phyloP scores from a whole-genome alignment of 2,113 vertebrate species.

The Lepisosteus oculatus region DNA sequence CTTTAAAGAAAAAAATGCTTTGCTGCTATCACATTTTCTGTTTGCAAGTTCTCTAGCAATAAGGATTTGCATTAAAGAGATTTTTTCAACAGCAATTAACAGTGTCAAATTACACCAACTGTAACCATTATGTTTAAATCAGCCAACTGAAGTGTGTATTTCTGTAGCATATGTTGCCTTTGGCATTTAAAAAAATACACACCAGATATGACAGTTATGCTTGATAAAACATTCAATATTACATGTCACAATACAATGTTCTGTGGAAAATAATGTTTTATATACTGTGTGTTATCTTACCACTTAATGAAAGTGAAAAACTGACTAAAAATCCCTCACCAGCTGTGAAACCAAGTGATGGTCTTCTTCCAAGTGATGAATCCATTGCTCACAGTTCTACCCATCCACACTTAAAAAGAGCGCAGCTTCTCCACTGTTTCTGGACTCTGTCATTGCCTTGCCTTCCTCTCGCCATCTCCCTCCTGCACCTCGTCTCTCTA shows the following conservation, averaged over 20 bases:
- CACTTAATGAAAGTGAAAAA: neutral
- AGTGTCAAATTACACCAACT: slow-evolving; percentile 12
- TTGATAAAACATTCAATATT: neutral
- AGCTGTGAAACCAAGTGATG: too few species aligned
- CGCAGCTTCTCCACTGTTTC: too few species aligned
- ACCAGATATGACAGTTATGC: neutral
- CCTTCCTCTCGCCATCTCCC: too few species aligned
- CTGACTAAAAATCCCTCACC: too few species aligned
- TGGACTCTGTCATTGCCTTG: too few species aligned
- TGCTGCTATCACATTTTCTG: neutral
- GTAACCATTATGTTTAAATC: slow-evolving; percentile 6
- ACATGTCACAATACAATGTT: neutral
- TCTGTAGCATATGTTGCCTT: neutral
- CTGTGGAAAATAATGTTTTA: neutral
- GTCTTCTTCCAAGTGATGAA: neutral
- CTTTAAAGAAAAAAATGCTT: too few species aligned
- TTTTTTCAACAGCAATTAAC: neutral
- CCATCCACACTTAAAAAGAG: too few species aligned
- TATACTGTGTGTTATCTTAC: too few species aligned
- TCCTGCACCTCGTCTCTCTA: too few species aligned
- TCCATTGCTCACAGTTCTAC: too few species aligned
- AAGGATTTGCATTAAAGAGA: slow-evolving; percentile 6
- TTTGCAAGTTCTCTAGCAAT: neutral
- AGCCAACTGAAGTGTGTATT: slow-evolving; percentile 1
- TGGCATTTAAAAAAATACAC: neutral